phyloP scores from a whole-genome alignment of 2,797 vertebrate species.

The Glossophaga mutica region DNA sequence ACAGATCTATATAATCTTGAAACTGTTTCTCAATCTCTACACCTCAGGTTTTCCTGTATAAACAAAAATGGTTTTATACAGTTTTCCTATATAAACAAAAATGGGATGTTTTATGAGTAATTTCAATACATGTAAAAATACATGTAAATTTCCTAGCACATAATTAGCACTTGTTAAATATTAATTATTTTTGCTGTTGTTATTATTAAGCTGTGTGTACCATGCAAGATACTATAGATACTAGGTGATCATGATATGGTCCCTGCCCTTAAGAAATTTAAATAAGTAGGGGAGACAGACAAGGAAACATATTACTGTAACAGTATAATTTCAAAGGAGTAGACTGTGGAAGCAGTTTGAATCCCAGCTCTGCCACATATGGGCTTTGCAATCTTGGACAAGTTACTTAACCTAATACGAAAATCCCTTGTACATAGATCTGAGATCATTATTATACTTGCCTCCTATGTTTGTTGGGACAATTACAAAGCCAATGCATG shows the following conservation, averaged over 20 bases:
- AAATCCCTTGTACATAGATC: neutral
- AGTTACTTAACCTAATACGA: neutral
- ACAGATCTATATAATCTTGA: neutral
- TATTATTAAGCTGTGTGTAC: neutral
- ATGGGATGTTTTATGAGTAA: neutral
- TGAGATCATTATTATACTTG: neutral
- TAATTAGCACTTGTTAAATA: conserved; percentile 27
- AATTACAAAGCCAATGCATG: neutral
- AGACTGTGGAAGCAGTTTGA: neutral
- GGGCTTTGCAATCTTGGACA: neutral
- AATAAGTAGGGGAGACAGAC: neutral
- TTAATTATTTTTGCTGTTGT: conserved; percentile 12
- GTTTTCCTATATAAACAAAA: neutral
- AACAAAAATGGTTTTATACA: neutral
- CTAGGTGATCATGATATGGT: neutral
- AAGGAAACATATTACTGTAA: neutral
- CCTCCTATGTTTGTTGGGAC: neutral
- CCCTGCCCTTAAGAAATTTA: neutral
- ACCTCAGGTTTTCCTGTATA: neutral
- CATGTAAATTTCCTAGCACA: neutral
- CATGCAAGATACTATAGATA: neutral
- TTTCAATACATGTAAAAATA: too few relatives aligned
- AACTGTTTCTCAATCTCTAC: neutral
- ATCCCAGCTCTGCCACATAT: neutral
- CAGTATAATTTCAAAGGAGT: neutral